A percentile compares a stretch with the other conserved stretches of the same genome.
These are phyloP conservation scores for Eupeodes corollae DNA, from an alignment of 1,140 invertebrate genomes.

Conservation along the genomic window DNA sequence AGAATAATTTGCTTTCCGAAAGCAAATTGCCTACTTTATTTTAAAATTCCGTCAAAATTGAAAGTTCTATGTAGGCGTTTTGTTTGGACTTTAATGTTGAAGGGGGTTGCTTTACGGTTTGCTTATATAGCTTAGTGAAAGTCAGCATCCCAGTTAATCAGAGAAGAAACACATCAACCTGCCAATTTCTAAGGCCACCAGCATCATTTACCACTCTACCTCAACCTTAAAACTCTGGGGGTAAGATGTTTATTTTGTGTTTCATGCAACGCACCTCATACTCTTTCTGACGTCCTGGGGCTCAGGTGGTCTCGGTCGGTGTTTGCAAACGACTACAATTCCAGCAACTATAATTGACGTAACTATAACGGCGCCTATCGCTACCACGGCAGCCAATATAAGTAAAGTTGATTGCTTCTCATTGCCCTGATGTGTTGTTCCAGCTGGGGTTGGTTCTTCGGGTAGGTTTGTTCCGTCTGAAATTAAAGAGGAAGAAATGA, in stretches of 20 bases:
- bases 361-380: conserved; percentile 35
- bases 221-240: not conserved
- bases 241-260: too few relatives aligned
- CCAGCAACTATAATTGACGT: conserved; percentile 38
- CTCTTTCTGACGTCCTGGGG: conserved; percentile 36
- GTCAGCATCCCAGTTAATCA: too few relatives aligned
- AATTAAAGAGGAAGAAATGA: conserved; percentile 6
- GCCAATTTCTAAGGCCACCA: too few relatives aligned
- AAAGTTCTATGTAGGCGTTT: too few relatives aligned
- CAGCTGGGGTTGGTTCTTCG: conserved; percentile 36
- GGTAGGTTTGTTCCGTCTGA: conserved; percentile 35
- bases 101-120: too few relatives aligned
- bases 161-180: too few relatives aligned
- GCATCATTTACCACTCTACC: too few relatives aligned
- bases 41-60: too few relatives aligned
- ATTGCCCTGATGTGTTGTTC: conserved; percentile 35
- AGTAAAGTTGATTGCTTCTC: conserved; percentile 36
- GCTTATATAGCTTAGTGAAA: too few relatives aligned
- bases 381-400: conserved; percentile 33
- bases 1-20: too few relatives aligned
- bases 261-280: conserved; percentile 29
- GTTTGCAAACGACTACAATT: conserved; percentile 35
- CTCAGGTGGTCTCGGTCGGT: conserved; percentile 36
- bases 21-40: too few relatives aligned
- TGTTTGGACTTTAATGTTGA: too few relatives aligned